Evolutionary conservation across 1,140 invertebrate genomes (phyloP).

Genomic region (Laupala kohalensis): DNA sequence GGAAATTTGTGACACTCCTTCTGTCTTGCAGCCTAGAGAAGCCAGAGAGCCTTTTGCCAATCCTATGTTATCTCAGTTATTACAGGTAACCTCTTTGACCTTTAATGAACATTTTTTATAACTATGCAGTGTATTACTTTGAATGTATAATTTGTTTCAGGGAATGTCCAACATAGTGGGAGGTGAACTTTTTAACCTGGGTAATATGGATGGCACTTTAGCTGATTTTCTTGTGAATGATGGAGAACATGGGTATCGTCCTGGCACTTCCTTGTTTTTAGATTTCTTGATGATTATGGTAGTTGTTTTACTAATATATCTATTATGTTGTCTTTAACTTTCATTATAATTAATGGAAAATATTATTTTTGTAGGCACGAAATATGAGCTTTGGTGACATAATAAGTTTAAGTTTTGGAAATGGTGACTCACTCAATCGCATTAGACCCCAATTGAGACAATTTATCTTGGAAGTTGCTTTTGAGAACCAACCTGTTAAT

Average conservation of each 20-base stretch:
- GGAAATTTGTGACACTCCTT: too few species aligned
- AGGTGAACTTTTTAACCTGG: neutral
- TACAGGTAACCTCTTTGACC: too few species aligned
- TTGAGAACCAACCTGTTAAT: conserved; percentile 21
- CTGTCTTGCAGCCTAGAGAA: neutral
- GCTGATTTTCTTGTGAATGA: neutral
- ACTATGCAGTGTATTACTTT: too few species aligned
- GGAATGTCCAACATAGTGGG: neutral
- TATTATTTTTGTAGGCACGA: conserved; percentile 19
- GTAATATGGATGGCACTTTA: neutral
- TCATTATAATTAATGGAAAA: conserved; percentile 2
- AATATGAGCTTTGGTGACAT: conserved; percentile 33
- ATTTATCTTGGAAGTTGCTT: conserved; percentile 24
- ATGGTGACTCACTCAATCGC: conserved; percentile 22
- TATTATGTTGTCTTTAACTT: neutral
- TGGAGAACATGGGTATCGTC: neutral
- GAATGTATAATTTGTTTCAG: neutral
- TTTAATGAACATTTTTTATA: neutral
- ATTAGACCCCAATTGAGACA: conserved; percentile 21
- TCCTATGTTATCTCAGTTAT: neutral
- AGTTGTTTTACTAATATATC: neutral
- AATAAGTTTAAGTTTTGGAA: conserved; percentile 29
- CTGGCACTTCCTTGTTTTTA: neutral
- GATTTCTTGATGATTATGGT: neutral
- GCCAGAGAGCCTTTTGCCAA: neutral